Evolutionary conservation across 2,888 invertebrate species (phyloP), one percentile per base, ranked within the genome.

Genomic region (Omphaloscelis lunosa): DNA sequence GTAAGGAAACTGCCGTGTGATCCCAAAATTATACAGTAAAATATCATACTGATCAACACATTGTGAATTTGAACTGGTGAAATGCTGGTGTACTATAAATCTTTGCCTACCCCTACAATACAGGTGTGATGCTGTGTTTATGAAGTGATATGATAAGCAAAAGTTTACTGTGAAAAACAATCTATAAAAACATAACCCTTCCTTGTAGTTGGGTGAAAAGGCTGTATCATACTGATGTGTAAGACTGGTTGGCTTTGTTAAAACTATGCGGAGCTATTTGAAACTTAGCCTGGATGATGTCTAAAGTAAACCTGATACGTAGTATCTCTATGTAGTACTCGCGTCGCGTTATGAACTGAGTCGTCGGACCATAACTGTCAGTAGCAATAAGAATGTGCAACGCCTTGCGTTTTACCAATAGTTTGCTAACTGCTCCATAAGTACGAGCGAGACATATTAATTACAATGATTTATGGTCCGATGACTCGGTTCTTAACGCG

Each of bases 71-170:
- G 62, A 8, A 15, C 23, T 53, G 15, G 3, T 39, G 23, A 34
- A 23, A 67, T 27, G 8, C 34, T 67, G 15, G 5, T 9, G 12
- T 20, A 66, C 48, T 3, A 5, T 17, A 39, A 9, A 34, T 27
- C 45, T 27, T 39, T 79, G 71, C 76, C 48, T 29, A 29, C 20
- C 27, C 58, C 58, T 29, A 51, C 27, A 27, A 29, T 48, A 78
- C 6, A 51, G 9, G 7, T 48, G n/a, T 9, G 4, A 56, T 45
- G 48, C 29, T 58, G 41, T 29, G n/a, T 39, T 20, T 61, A n/a
- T 29, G 1, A 59, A 69, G 48, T 77, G 48, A 41, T 23, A 0
- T 77, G 48, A 41, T 23, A 0, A 29, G 23, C n/a, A 59, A 41
- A 15, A 58, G 39, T 29, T 79, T 23, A 17, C 6, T 1, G 23